Conservation (phyloP, 1,140 invertebrate species). For the Drosophila lacteicornis region DNA sequence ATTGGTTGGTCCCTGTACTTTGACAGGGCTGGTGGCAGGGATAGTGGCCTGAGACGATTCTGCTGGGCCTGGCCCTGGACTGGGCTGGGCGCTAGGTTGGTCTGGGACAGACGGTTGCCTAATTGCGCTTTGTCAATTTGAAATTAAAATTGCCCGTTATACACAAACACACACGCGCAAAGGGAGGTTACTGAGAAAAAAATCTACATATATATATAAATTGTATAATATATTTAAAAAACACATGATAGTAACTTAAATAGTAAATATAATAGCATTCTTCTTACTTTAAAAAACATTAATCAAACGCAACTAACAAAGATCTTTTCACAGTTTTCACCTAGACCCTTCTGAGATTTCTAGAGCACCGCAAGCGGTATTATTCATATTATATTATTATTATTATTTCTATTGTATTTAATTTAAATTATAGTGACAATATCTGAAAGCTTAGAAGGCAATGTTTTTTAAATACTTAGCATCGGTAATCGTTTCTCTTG, state of each 20-base stretch:
- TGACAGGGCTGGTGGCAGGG: not conserved
- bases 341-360: not conserved
- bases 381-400: too few relatives aligned
- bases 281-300: too few relatives aligned
- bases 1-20: constrained; percentile 4
- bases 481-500: too few relatives aligned
- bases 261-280: too few relatives aligned
- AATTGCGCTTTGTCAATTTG: constrained; percentile 80
- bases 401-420: too few relatives aligned
- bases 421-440: too few relatives aligned
- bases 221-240: too few relatives aligned
- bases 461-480: too few relatives aligned
- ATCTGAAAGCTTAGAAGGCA: too few relatives aligned
- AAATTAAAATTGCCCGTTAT: constrained; percentile 72
- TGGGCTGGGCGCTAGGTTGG: not conserved
- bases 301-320: too few relatives aligned
- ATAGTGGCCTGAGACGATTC: not conserved
- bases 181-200: constrained; percentile 1
- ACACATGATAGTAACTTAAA: too few relatives aligned
- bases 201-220: not conserved
- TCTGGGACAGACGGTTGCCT: constrained; percentile 47
- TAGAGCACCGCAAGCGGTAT: not conserved
- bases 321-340: not conserved
- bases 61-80: not conserved
- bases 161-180: constrained; percentile 20